These are phyloP conservation scores for Plectropomus leopardus DNA, from an alignment of 2,113 vertebrate species.

Conservation along the genomic window DNA sequence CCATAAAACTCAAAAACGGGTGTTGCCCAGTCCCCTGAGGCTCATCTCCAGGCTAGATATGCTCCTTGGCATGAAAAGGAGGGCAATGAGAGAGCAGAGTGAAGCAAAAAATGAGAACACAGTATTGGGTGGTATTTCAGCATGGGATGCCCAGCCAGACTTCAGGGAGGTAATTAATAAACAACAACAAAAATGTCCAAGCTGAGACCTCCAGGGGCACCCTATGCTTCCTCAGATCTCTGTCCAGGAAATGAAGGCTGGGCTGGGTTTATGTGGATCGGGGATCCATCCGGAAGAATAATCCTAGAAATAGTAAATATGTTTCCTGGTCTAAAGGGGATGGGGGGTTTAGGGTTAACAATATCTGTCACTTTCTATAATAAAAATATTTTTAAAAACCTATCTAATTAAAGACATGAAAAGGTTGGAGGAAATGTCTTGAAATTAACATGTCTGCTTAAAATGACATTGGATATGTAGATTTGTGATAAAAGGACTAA, in stretches of 20 bases:
- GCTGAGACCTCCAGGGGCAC: constrained; percentile 72
- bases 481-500: too few relatives aligned
- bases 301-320: constrained; percentile 22
- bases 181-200: constrained; percentile 85
- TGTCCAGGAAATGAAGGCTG: constrained; percentile 73
- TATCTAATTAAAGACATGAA: too few relatives aligned
- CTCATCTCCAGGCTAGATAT: constrained; percentile 55
- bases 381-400: too few relatives aligned
- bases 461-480: too few relatives aligned
- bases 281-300: constrained; percentile 48
- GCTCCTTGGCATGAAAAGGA: constrained; percentile 70
- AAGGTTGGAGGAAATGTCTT: too few relatives aligned
- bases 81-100: constrained; percentile 64
- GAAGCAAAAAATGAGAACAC: constrained; percentile 74
- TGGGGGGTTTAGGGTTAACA: neutral
- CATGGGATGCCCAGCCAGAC: constrained; percentile 77
- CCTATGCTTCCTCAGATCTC: constrained; percentile 79
- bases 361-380: neutral
- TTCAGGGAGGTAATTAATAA: constrained; percentile 87
- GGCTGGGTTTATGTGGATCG: constrained; percentile 65
- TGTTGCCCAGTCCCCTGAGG: constrained; percentile 50
- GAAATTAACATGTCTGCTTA: too few relatives aligned
- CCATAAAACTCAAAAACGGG: constrained; percentile 29
- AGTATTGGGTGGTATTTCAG: constrained; percentile 75
- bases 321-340: neutral